Conservation (phyloP, 2,113 vertebrate species). For the Leucosticte australis region DNA sequence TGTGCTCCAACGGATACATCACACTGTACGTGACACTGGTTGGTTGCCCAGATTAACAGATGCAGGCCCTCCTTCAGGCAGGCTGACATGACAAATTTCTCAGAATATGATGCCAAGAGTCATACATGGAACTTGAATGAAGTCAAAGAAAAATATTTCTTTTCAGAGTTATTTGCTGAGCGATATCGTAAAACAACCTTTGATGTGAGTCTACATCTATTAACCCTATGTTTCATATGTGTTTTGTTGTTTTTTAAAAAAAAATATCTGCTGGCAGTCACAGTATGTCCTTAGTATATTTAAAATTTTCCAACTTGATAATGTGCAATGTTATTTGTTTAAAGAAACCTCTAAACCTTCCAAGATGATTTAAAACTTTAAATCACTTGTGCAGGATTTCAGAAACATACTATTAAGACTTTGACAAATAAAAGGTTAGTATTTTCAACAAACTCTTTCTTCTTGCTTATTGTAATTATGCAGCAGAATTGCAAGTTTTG, state of each 20-base stretch:
- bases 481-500: not conserved
- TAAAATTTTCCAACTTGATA: not conserved
- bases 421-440: not conserved
- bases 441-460: slow-evolving; percentile 11
- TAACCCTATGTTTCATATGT: not conserved
- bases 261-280: not conserved
- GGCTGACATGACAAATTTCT: slow-evolving; percentile 11
- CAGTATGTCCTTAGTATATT: not conserved
- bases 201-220: not conserved
- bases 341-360: not conserved
- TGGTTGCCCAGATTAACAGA: slow-evolving; percentile 23
- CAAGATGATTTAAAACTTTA: not conserved
- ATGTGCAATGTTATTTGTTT: not conserved
- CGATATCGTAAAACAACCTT: not conserved
- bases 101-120: not conserved
- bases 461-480: not conserved
- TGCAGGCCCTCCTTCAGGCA: slow-evolving; percentile 4
- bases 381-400: not conserved
- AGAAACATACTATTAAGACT: not conserved
- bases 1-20: not conserved
- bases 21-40: not conserved
- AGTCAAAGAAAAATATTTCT: not conserved
- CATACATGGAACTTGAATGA: not conserved
- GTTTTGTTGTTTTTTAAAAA: not conserved
- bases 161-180: not conserved